Percentiles rank a stretch among this genome's conserved stretches.
phyloP scores from a whole-genome alignment of 1,140 invertebrate species.

The Heliothis subflexa region DNA sequence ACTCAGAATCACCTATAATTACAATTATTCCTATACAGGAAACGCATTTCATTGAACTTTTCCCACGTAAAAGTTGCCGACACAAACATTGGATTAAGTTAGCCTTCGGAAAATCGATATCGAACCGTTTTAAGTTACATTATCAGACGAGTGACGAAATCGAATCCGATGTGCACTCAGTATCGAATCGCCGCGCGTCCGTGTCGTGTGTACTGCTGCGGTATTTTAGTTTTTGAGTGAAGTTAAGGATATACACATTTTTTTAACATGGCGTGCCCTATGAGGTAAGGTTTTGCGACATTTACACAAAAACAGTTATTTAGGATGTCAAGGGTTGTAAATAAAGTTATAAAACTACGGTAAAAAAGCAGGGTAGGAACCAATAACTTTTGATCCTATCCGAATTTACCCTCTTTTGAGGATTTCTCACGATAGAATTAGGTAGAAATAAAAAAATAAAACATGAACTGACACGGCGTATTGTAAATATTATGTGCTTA shows the following conservation, averaged over 20 bases:
- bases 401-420: no score
- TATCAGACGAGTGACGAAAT: slow-evolving; percentile 57
- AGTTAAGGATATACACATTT: slow-evolving; percentile 4
- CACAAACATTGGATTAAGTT: slow-evolving; percentile 18
- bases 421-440: no score
- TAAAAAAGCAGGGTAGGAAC: no score
- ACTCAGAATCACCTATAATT: not conserved
- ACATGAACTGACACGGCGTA: no score
- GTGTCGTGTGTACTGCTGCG: slow-evolving; percentile 19
- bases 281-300: slow-evolving; percentile 64
- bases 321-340: no score
- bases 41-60: not conserved
- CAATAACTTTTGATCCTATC: no score
- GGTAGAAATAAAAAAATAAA: no score
- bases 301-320: not conserved
- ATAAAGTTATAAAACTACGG: no score
- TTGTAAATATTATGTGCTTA: no score
- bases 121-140: slow-evolving; percentile 53
- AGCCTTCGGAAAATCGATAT: slow-evolving; percentile 49
- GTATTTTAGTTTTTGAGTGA: slow-evolving; percentile 38
- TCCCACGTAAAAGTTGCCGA: slow-evolving; percentile 2
- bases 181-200: slow-evolving; percentile 54
- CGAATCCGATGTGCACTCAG: slow-evolving; percentile 43
- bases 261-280: slow-evolving; percentile 75
- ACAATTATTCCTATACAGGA: not conserved